Base-by-base conservation (phyloP, 2,888 invertebrate genomes). In the Chloroclysta siterata region DNA sequence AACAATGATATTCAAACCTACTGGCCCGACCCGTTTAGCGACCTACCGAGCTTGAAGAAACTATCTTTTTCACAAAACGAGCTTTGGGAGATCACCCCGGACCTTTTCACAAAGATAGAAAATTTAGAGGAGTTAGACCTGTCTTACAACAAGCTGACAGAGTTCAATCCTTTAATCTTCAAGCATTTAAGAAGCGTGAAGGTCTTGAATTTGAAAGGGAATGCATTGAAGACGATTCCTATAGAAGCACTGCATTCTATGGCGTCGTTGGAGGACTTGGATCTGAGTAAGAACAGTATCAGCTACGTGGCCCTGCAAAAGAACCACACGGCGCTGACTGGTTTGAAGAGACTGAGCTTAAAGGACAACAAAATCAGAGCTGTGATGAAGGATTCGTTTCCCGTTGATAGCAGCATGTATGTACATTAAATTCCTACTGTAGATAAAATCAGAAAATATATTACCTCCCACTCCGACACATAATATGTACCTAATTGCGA, bases 61-160 rank as follows among this genome's bases (percentile, higher is more conserved):
- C 83, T 94, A 0, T 89, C 92, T n/a, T 85, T 94, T 65, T 83
- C 92, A 0, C 90, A 91, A 65, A 94, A 94, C 70, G 87, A 92
- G 17, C 83, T 94, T 5, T 76, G 79, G 0, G 83, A 83, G 41
- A 78, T 94, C 69, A 90, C 93, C 0, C 84, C 86, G 0, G 93
- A 93, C 67, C 78, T 93, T 0, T 90, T 94, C 70, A 89, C 90
- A 0, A 91, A 90, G 7, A 81, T 93, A 22, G 79, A 82, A 5
- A 64, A 70, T 0, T 72, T 94, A 10, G 88, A 90, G 79, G 90
- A 86, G 39, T 69, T 94, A n/a, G 94, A 94, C 73, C 72, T 94
- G 0, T 94, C 94, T 0, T 85, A 89, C 69, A 94, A 94, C 75
- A 86, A 85, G 53, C 74, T 94, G 5, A 68, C 83, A 8, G 83